Evolutionary conservation across 2,113 vertebrate species (phyloP), one percentile per base, ranked within the genome.

Genomic region (Donacobius atricapilla): DNA sequence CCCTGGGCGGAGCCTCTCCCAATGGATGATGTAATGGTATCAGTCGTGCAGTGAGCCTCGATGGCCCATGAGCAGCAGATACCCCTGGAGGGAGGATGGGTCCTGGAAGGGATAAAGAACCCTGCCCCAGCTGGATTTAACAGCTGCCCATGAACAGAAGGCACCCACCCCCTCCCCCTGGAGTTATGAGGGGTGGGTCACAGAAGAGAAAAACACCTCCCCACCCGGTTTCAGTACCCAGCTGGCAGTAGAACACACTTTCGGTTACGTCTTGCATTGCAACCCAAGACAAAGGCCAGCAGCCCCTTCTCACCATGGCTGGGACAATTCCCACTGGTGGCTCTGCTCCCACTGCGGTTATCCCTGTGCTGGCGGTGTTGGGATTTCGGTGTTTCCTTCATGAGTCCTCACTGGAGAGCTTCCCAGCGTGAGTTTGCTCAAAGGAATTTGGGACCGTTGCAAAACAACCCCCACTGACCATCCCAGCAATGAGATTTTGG

Each of bases 301-400:
- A 35, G 35, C 39, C 1, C 17, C 24, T 61, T 53, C 50, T 3
- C 0, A 0, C 42, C 33, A 0, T 2, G 23, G 15, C 28, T 63
- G 39, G 42, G 81, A 54, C 17, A 17, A 0, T 63, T 70, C 73
- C 73, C 1, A 3, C 44, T 1, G 3, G 15, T 40, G 50, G 63
- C 44, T 86, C 84, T 44, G 47, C 61, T 53, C 64, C 40, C 16
- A 0, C 35, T 20, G 44, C 2, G 3, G 11, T 13, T 37, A 5
- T 25, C 40, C 44, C 5, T 0, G 4, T 9, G 16, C 39, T 66
- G 39, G 15, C 48, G 45, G 30, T 0, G 0, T 14, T 51, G 79
- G 45, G 15, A 33, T 70, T 64, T 66, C 2, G 0, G 1, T 15
- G 40, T 40, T 87, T 47, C 69, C 82, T 45, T 54, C 28, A 11